Evolutionary conservation across 2,113 vertebrate genomes (phyloP).

Genomic region (Rhizomys pruinosus): DNA sequence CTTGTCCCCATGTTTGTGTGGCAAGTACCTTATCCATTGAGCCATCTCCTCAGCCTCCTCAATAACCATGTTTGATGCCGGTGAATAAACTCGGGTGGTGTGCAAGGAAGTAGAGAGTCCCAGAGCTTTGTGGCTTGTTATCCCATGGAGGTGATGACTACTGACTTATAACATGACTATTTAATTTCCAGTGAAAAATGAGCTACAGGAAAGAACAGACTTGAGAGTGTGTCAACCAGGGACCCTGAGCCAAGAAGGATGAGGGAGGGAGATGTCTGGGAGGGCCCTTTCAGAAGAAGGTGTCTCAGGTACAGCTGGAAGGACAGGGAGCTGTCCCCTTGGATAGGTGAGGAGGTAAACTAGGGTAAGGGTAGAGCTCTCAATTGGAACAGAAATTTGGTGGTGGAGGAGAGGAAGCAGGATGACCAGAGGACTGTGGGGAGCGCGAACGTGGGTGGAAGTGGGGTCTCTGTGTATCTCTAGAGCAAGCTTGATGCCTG

Average conservation of each 20-base stretch:
- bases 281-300: slow-evolving; percentile 41
- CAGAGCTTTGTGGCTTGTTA: neutral
- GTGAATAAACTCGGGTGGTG: neutral
- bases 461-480: neutral
- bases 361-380: neutral
- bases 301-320: neutral
- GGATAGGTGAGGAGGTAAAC: neutral
- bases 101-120: neutral
- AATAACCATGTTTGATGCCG: neutral
- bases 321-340: neutral
- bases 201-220: neutral
- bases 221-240: neutral
- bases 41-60: neutral
- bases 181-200: neutral
- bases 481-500: neutral
- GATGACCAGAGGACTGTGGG: neutral
- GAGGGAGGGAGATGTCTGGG: neutral
- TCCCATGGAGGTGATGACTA: neutral
- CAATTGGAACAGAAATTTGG: neutral
- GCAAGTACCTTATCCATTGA: neutral
- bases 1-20: neutral
- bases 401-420: neutral
- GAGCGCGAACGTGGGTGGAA: neutral
- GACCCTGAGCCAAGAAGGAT: neutral
- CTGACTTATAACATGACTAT: neutral